phyloP scores from a whole-genome alignment of 2,888 invertebrate genomes.

The Sthenelais limicola region DNA sequence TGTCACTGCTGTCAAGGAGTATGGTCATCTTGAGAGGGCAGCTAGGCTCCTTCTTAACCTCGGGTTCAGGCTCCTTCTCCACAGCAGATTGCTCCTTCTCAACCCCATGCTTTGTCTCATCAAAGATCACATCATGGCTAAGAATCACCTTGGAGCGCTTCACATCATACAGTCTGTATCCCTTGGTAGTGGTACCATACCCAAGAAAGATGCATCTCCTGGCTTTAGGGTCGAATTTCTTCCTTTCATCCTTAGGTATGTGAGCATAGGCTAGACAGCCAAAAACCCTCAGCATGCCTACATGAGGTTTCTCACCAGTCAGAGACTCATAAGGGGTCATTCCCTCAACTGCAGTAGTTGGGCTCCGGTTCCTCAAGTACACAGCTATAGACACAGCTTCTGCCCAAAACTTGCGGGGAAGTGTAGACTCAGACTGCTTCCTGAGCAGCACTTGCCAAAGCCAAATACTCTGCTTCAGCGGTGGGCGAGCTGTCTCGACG shows the following conservation, averaged over 20 bases:
- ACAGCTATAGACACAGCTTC: slow-evolving; percentile 65
- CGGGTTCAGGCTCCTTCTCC: too few species aligned
- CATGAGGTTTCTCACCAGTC: slow-evolving; percentile 44
- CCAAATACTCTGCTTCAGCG: too few species aligned
- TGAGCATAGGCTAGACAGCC: slow-evolving; percentile 46
- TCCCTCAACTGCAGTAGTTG: slow-evolving; percentile 47
- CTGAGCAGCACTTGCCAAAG: too few species aligned
- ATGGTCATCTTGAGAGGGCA: too few species aligned
- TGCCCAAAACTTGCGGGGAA: slow-evolving; percentile 61
- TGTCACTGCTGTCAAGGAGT: too few species aligned
- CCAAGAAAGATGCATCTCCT: slow-evolving; percentile 47
- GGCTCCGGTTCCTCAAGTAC: slow-evolving; percentile 62
- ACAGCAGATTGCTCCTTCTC: too few species aligned
- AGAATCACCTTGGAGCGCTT: slow-evolving; percentile 16
- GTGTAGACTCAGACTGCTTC: too few species aligned
- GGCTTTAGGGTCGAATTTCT: slow-evolving; percentile 42
- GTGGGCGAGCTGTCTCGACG: too few species aligned
- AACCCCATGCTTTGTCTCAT: too few species aligned
- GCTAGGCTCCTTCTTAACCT: too few species aligned
- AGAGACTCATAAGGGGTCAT: slow-evolving; percentile 52
- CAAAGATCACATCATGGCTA: slow-evolving; percentile 48
- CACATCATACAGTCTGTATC: slow-evolving; percentile 44
- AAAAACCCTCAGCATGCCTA: slow-evolving; percentile 43
- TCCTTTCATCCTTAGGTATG: slow-evolving; percentile 46
- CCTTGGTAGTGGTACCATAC: slow-evolving; percentile 44